Evolutionary conservation across 2,113 vertebrate genomes (phyloP).

Genomic region (Cebidichthys violaceus): DNA sequence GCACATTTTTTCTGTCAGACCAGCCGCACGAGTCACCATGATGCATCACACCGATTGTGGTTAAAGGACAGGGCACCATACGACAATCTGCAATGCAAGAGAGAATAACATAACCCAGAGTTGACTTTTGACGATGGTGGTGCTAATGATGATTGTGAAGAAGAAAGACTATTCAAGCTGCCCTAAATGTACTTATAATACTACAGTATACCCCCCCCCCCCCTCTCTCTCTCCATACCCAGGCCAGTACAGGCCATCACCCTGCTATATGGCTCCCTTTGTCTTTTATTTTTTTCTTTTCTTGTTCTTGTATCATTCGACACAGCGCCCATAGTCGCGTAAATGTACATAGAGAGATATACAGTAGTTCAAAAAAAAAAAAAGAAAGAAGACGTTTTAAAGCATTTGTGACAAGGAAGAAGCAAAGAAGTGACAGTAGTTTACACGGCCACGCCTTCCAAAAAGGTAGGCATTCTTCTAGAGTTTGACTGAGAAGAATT

Average conservation of each 20-base stretch:
- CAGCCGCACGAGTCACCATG: slow-evolving; percentile 43
- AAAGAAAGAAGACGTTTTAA: slow-evolving; percentile 60
- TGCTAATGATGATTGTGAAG: slow-evolving; percentile 57
- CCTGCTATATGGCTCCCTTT: slow-evolving; percentile 41
- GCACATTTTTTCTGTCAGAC: slow-evolving; percentile 70
- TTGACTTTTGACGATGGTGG: slow-evolving; percentile 52
- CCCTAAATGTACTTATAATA: slow-evolving; percentile 64
- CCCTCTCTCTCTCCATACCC: slow-evolving; percentile 24
- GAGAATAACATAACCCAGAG: slow-evolving; percentile 2
- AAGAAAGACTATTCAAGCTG: slow-evolving; percentile 59
- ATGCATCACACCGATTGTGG: slow-evolving; percentile 31
- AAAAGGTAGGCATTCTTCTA: slow-evolving; percentile 60
- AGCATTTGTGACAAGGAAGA: slow-evolving; percentile 68
- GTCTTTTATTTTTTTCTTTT: slow-evolving; percentile 32
- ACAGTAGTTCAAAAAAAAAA: slow-evolving; percentile 56
- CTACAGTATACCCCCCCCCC: slow-evolving; percentile 17
- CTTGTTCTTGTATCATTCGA: slow-evolving; percentile 70
- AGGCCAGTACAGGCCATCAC: slow-evolving; percentile 40
- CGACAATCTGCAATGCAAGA: slow-evolving; percentile 53
- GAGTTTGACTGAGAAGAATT: slow-evolving; percentile 58
- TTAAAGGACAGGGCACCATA: slow-evolving; percentile 35
- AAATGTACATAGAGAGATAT: slow-evolving; percentile 78
- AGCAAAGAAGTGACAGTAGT: slow-evolving; percentile 71
- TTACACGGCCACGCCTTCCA: slow-evolving; percentile 64
- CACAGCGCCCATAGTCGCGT: slow-evolving; percentile 63